phyloP scores from a whole-genome alignment of 2,113 vertebrate genomes.

The Coptodon bakossiorum region DNA sequence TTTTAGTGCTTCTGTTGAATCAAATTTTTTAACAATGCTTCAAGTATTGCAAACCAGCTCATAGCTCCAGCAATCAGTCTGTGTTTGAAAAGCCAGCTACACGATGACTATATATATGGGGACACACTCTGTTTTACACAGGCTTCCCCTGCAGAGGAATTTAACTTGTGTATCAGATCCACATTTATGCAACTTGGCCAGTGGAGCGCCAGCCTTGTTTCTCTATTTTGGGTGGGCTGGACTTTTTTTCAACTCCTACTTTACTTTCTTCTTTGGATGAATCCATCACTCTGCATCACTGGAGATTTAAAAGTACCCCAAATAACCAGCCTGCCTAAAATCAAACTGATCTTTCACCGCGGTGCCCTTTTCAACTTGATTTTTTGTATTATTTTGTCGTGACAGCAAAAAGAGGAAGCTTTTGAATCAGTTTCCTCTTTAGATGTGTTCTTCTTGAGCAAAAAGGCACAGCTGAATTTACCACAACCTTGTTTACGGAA shows the following conservation, averaged over 20 bases:
- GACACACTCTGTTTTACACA: not conserved
- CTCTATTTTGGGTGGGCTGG: slow-evolving; percentile 20
- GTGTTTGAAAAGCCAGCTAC: not conserved
- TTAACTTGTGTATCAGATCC: not conserved
- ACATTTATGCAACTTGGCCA: slow-evolving; percentile 41
- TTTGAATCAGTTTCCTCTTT: not conserved
- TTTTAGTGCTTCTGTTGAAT: not conserved
- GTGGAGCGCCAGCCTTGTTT: not conserved
- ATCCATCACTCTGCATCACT: not conserved
- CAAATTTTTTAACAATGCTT: not conserved
- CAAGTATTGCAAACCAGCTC: not conserved
- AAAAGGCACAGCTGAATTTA: not conserved
- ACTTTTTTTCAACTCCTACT: not conserved
- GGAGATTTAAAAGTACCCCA: not conserved
- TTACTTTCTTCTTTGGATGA: not conserved
- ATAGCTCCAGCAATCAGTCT: not conserved
- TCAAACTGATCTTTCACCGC: not conserved
- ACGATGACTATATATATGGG: not conserved
- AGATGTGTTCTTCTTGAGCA: not conserved
- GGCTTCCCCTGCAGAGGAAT: not conserved
- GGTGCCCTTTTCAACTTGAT: not conserved
- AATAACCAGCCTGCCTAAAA: not conserved
- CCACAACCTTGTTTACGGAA: not conserved
- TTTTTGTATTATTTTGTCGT: not conserved
- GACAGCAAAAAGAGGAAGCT: not conserved